Conservation (phyloP, 2,797 vertebrate species). For the Bradypodion ventrale region DNA sequence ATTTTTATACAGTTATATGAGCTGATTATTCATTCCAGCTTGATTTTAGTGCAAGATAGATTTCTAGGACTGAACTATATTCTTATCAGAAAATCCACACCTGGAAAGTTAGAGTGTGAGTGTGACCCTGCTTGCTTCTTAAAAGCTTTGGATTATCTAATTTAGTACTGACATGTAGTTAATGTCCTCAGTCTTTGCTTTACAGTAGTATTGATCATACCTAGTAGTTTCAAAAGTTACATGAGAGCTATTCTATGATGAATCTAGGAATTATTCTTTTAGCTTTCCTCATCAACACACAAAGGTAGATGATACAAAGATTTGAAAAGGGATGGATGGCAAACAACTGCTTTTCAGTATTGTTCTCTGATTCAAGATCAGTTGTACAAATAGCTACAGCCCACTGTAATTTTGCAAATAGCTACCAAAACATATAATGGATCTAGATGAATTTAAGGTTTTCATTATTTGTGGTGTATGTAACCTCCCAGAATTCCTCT, state of each 20-base stretch:
- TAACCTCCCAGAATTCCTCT: not conserved
- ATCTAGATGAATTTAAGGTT: not conserved
- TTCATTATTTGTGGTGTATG: not conserved
- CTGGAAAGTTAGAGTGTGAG: too few relatives aligned
- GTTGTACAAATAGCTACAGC: not conserved
- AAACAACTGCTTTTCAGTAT: not conserved
- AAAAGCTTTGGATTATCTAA: not conserved
- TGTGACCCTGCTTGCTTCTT: not conserved
- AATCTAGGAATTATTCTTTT: too few relatives aligned
- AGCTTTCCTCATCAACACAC: too few relatives aligned
- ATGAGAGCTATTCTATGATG: too few relatives aligned
- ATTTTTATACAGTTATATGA: not conserved
- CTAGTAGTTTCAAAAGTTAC: too few relatives aligned
- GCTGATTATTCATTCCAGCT: not conserved
- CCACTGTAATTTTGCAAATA: not conserved
- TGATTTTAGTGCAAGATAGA: not conserved
- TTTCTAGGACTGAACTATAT: too few relatives aligned
- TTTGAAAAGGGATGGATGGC: not conserved
- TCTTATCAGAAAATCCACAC: not conserved
- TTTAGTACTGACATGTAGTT: not conserved
- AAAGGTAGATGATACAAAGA: not conserved
- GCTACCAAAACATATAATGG: not conserved
- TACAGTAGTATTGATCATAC: not conserved
- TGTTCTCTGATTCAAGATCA: not conserved
- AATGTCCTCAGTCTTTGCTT: not conserved